phyloP scores from a whole-genome alignment of 1,140 invertebrate species.

The Drosophila jambulina region DNA sequence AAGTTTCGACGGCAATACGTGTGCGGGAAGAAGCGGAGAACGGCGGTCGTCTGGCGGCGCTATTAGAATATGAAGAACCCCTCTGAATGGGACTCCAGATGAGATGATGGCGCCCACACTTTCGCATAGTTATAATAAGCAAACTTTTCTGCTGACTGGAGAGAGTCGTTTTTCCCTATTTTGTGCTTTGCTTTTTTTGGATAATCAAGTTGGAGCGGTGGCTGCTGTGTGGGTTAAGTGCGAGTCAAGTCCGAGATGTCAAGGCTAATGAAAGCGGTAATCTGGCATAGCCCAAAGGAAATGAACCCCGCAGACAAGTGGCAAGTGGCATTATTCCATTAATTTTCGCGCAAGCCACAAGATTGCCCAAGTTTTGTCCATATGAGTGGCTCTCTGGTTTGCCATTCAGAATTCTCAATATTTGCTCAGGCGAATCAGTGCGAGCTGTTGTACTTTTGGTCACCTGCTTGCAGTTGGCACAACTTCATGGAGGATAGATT shows the following conservation, averaged over 20 bases:
- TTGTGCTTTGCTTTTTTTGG: constrained; percentile 12
- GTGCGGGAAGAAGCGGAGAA: constrained; percentile 44
- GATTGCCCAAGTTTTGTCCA: constrained; percentile 9
- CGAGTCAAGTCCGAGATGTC: constrained; percentile 59
- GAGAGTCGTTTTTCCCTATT: constrained; percentile 2
- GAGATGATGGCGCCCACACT: constrained; percentile 55
- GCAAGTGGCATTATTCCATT: constrained; percentile 34
- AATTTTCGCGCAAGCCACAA: constrained; percentile 9
- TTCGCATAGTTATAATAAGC: constrained; percentile 79
- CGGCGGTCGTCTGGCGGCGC: not conserved
- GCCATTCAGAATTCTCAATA: constrained; percentile 16
- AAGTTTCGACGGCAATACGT: constrained; percentile 76
- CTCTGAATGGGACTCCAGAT: constrained; percentile 32
- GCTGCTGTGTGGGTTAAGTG: constrained; percentile 37
- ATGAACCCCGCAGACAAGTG: constrained; percentile 6
- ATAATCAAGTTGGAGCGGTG: constrained; percentile 22
- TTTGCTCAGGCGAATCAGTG: constrained; percentile 8
- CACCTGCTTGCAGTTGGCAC: constrained; percentile 45
- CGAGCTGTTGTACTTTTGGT: constrained; percentile 23
- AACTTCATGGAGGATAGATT: constrained; percentile 43
- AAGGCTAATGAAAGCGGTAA: constrained; percentile 71
- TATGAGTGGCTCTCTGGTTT: constrained; percentile 2
- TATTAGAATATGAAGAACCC: constrained; percentile 65
- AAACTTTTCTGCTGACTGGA: constrained; percentile 68
- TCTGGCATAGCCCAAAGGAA: constrained; percentile 41